Evolutionary conservation across 2,888 invertebrate species (phyloP).

Genomic region (Drosophila differens): DNA sequence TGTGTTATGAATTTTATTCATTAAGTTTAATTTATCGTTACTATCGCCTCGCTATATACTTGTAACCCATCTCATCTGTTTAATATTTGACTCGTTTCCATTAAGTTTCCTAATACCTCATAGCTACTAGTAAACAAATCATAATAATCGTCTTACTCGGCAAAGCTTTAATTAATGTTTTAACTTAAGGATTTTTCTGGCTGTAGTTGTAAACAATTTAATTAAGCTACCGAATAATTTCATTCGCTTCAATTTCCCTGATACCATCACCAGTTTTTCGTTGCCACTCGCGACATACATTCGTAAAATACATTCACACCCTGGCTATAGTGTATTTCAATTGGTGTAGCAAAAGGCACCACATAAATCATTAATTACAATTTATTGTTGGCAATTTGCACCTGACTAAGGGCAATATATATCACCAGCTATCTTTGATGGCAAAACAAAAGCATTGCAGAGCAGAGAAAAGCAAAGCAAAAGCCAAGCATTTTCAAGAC

Average conservation of each 20-base stretch:
- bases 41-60: neutral
- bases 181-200: too few species aligned
- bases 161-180: neutral
- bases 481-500: slow-evolving; percentile 3
- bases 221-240: neutral
- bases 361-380: slow-evolving; percentile 78
- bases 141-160: neutral
- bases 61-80: neutral
- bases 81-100: neutral
- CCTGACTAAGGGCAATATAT: slow-evolving; percentile 74
- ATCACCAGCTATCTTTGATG: slow-evolving; percentile 53
- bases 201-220: neutral
- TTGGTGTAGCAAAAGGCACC: slow-evolving; percentile 6
- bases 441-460: slow-evolving; percentile 16
- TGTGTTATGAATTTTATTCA: neutral
- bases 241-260: neutral
- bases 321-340: slow-evolving; percentile 24
- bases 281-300: neutral
- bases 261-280: too few species aligned
- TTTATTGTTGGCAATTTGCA: slow-evolving; percentile 77
- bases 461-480: neutral
- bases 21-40: neutral
- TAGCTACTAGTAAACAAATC: neutral
- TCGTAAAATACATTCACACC: neutral
- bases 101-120: too few species aligned